Evolutionary conservation across 1,140 invertebrate species (phyloP), one percentile per base, ranked within the genome.

Genomic region (Euwallacea similis): DNA sequence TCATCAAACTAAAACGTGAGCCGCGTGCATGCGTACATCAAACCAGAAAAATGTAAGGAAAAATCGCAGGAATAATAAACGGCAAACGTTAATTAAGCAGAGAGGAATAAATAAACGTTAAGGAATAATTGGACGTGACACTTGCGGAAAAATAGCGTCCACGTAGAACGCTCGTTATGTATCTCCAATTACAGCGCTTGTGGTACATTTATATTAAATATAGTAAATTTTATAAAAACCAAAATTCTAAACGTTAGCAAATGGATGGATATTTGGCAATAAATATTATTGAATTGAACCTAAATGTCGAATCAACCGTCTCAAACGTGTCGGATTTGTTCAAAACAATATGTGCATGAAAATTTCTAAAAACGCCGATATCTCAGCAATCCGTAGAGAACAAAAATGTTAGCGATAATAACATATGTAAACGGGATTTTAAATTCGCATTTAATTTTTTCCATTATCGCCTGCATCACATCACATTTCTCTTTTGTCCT

Each of bases 101-200:
- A 66, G 33, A 53, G 33, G 41, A 42, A 54, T 41, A 44, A 58
- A 66, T 42, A 56, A 66, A 66, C 46, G 54, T 33, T 21, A 65
- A 53, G 41, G 6, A 65, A 21, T 65, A 67, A 67, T 58, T 59
- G 21, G 21, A 33, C 21, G 21, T 33, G 21, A 33, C 21, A 33
- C 21, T 33, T 33, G 56, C 53, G 50, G n/a, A 66, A 68, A 68
- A 60, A 60, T 55, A 33, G 58, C 59, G 4, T 63, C 68, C 68
- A 63, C 68, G 68, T 60, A 70, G 33, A 63, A 63, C 44, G 50
- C 47, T 70, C 61, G 59, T 70, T 70, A 63, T 70, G 21, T 33
- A 33, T 4, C 21, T 1, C 4, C 21, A 33, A 33, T 33, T 33
- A 33, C 21, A 4, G 21, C 21, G 1, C 21, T 33, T 33, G 1